A percentile compares a stretch with the other conserved stretches of the same genome.
These are phyloP conservation scores for Brachypteracias leptosomus DNA, from an alignment of 2,113 vertebrate genomes.

Conservation along the genomic window DNA sequence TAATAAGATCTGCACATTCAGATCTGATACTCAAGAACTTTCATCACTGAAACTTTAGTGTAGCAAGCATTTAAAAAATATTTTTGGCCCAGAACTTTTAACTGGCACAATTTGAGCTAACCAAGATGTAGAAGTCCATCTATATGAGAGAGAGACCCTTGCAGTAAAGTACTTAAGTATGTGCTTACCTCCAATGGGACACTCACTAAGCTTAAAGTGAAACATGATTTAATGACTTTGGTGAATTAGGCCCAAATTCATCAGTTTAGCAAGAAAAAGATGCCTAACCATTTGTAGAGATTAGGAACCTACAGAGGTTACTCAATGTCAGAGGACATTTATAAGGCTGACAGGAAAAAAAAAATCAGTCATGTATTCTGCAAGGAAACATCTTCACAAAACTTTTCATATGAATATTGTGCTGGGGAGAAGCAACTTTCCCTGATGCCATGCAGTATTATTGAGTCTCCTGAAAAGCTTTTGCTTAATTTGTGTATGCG, in stretches of 20 bases:
- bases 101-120: neutral
- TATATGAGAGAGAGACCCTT: neutral
- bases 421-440: neutral
- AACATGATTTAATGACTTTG: neutral
- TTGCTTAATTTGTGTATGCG: neutral
- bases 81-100: no score
- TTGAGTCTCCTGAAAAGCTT: neutral
- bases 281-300: neutral
- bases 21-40: neutral
- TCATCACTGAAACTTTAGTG: neutral
- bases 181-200: neutral
- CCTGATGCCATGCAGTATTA: neutral
- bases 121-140: neutral
- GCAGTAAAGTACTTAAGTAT: neutral
- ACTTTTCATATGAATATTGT: neutral
- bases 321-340: neutral
- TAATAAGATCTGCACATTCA: neutral
- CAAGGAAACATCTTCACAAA: neutral
- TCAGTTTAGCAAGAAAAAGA: neutral
- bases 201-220: neutral
- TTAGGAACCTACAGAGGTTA: neutral
- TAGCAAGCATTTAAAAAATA: neutral
- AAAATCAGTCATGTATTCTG: neutral
- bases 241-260: neutral
- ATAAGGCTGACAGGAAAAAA: neutral